phyloP scores from a whole-genome alignment of 2,888 invertebrate species.

The Celastrina argiolus region DNA sequence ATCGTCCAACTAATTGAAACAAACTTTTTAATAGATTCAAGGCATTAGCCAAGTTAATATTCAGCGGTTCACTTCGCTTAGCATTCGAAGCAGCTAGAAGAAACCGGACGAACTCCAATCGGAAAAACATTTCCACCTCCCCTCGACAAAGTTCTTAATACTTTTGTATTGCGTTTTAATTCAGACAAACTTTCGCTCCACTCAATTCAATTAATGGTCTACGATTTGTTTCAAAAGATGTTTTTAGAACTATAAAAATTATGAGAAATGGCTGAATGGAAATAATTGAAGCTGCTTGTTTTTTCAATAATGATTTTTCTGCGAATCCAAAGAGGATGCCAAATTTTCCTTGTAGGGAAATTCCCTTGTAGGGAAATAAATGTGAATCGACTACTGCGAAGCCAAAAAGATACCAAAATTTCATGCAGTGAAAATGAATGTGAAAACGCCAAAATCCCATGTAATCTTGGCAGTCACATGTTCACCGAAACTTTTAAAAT shows the following conservation, averaged over 20 bases:
- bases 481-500: too few species aligned
- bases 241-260: slow-evolving; percentile 22
- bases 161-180: slow-evolving; percentile 52
- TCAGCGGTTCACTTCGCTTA: slow-evolving; percentile 39
- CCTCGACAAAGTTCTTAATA: slow-evolving; percentile 45
- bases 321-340: too few species aligned
- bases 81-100: slow-evolving; percentile 56
- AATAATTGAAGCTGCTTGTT: neutral
- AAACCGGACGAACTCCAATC: slow-evolving; percentile 45
- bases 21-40: slow-evolving; percentile 21
- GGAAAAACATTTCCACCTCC: slow-evolving; percentile 54
- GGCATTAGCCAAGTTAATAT: slow-evolving; percentile 31
- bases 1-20: slow-evolving; percentile 32
- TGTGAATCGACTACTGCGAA: too few species aligned
- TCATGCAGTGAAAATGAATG: too few species aligned
- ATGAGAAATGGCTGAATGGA: neutral
- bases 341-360: too few species aligned
- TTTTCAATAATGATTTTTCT: neutral
- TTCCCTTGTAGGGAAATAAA: too few species aligned
- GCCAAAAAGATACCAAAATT: too few species aligned
- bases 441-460: too few species aligned
- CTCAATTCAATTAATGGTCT: slow-evolving; percentile 31
- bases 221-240: slow-evolving; percentile 26
- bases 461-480: too few species aligned
- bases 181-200: slow-evolving; percentile 37